Percentiles rank a stretch among this genome's conserved stretches.
These are phyloP conservation scores for Monodelphis domestica DNA, from an alignment of 2,797 vertebrate species.

Conservation along the genomic window DNA sequence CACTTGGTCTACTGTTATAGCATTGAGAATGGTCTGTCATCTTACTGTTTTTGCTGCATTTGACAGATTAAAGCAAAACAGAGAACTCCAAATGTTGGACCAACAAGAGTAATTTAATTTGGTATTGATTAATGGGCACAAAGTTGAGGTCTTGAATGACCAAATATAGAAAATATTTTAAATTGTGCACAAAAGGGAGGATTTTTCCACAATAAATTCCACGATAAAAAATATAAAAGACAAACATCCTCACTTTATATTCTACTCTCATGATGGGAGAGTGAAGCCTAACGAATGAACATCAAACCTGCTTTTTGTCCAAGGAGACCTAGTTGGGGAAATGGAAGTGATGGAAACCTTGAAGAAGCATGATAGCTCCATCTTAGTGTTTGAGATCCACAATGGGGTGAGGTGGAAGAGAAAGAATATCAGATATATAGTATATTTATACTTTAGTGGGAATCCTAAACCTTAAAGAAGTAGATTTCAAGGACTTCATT, in stretches of 20 bases:
- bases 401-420: not conserved
- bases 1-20: too few relatives aligned
- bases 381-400: not conserved
- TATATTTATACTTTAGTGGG: not conserved
- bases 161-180: not conserved
- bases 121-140: not conserved
- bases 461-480: not conserved
- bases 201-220: too few relatives aligned
- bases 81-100: not conserved
- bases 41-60: not conserved
- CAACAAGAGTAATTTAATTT: not conserved
- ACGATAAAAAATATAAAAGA: too few relatives aligned
- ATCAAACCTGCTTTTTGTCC: not conserved
- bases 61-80: not conserved
- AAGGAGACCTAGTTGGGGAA: not conserved
- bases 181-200: not conserved
- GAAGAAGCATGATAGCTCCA: not conserved
- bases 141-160: not conserved
- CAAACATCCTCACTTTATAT: not conserved
- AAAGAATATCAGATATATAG: not conserved
- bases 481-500: not conserved
- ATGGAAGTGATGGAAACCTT: not conserved
- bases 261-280: not conserved
- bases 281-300: not conserved
- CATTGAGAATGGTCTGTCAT: too few relatives aligned